Conservation (phyloP, 2,113 vertebrate genomes). For the Paraplagusia blochii region DNA sequence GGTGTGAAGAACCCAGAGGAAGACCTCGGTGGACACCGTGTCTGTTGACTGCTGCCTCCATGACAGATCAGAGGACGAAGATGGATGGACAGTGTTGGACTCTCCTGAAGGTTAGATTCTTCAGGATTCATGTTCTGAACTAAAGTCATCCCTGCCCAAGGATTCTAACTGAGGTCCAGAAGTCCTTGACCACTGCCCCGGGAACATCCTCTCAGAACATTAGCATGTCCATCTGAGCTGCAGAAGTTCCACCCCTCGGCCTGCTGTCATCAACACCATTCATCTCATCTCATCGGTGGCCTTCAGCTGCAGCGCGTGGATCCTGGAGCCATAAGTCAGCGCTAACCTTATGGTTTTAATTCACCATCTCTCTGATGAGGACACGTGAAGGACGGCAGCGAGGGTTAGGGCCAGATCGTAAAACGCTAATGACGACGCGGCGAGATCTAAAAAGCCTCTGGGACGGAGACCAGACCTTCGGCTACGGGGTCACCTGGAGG, state of each 20-base stretch:
- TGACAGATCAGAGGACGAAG: too few relatives aligned
- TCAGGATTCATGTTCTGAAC: too few relatives aligned
- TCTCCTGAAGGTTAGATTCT: too few relatives aligned
- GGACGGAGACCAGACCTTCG: not conserved
- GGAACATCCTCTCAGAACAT: not conserved
- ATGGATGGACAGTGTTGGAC: too few relatives aligned
- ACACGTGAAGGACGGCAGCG: constrained; percentile 47
- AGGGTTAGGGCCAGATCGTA: constrained; percentile 5
- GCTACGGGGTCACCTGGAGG: constrained; percentile 4
- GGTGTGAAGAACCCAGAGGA: too few relatives aligned
- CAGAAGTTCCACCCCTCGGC: not conserved
- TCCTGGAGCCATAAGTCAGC: constrained; percentile 27
- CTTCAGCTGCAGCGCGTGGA: not conserved
- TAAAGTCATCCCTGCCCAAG: too few relatives aligned
- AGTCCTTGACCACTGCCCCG: constrained; percentile 23
- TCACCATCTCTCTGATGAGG: constrained; percentile 37
- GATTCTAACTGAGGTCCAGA: too few relatives aligned
- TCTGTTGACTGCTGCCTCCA: too few relatives aligned
- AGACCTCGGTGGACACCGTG: too few relatives aligned
- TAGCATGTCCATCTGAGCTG: not conserved
- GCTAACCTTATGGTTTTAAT: constrained; percentile 35
- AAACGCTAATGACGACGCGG: constrained; percentile 26
- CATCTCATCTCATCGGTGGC: constrained; percentile 1
- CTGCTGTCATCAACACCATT: not conserved
- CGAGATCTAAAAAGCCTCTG: not conserved